Percentiles rank a stretch among this genome's conserved stretches.
phyloP scores from a whole-genome alignment of 2,113 vertebrate genomes.

The Jaculus jaculus region DNA sequence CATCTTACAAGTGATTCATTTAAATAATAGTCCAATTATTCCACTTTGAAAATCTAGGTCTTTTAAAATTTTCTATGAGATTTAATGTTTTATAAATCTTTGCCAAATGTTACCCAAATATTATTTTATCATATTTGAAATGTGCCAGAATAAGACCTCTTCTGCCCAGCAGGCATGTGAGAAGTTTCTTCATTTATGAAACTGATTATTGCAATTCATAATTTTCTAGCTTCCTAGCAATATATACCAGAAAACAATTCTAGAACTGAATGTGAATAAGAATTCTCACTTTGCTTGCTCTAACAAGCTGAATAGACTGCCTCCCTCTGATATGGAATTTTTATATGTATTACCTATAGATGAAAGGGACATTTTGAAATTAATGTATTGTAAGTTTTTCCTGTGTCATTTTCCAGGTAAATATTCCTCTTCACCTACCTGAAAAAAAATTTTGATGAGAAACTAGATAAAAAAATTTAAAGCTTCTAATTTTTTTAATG shows the following conservation, averaged over 20 bases:
- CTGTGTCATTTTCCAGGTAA: background rate
- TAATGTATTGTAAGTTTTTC: background rate
- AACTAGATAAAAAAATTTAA: too few relatives aligned
- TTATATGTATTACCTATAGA: background rate
- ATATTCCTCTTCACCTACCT: background rate
- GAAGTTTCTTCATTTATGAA: conserved; percentile 38
- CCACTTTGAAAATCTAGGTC: conserved; percentile 44
- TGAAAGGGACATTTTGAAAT: background rate
- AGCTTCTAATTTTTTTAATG: too few relatives aligned
- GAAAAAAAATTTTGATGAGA: too few relatives aligned
- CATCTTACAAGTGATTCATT: conserved; percentile 52
- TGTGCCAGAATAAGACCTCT: conserved; percentile 44
- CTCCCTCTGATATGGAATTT: background rate
- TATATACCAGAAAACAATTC: background rate
- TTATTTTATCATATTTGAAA: conserved; percentile 57
- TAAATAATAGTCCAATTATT: conserved; percentile 59
- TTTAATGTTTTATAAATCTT: conserved; percentile 50
- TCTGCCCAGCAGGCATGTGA: conserved; percentile 3
- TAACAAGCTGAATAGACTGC: background rate
- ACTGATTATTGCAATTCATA: background rate
- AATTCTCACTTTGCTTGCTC: background rate
- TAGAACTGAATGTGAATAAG: background rate
- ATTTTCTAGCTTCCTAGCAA: background rate
- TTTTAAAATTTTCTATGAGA: conserved; percentile 53
- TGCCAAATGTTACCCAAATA: conserved; percentile 56